A percentile compares a stretch with the other conserved stretches of the same genome.
Evolutionary conservation across 2,113 vertebrate genomes (phyloP).

Genomic region (Hylia prasina): DNA sequence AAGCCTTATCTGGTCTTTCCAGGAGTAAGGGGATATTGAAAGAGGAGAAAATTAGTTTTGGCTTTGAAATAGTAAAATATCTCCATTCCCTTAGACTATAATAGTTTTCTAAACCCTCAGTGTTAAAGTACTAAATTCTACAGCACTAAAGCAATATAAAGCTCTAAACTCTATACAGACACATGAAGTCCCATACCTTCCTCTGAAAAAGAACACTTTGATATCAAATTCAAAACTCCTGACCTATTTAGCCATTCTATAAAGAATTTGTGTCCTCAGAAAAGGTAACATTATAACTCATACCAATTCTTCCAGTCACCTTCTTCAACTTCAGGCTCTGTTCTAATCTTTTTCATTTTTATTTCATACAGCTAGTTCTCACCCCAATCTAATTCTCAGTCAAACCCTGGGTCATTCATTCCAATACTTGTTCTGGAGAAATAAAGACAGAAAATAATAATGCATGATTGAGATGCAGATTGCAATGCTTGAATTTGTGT

Average conservation of each 20-base stretch:
- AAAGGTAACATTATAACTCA: background rate
- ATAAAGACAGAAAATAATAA: background rate
- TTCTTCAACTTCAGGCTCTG: background rate
- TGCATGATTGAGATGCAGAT: background rate
- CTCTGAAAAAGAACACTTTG: background rate
- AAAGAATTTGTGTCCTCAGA: background rate
- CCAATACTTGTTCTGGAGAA: background rate
- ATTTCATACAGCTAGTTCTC: background rate
- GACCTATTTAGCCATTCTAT: background rate
- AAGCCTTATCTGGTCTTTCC: background rate
- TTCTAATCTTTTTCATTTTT: background rate
- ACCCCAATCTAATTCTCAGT: background rate
- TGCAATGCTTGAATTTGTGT: background rate
- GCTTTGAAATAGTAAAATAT: background rate
- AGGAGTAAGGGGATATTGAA: background rate
- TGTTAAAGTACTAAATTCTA: background rate
- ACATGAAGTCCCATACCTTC: background rate
- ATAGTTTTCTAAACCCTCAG: background rate
- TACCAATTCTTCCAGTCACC: background rate
- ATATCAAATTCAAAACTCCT: background rate
- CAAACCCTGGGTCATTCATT: background rate
- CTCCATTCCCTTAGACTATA: background rate
- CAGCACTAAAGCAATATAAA: background rate
- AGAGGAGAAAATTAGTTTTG: background rate
- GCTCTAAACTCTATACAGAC: background rate